Conservation (phyloP, 2,113 vertebrate genomes). For the Heptranchias perlo region DNA sequence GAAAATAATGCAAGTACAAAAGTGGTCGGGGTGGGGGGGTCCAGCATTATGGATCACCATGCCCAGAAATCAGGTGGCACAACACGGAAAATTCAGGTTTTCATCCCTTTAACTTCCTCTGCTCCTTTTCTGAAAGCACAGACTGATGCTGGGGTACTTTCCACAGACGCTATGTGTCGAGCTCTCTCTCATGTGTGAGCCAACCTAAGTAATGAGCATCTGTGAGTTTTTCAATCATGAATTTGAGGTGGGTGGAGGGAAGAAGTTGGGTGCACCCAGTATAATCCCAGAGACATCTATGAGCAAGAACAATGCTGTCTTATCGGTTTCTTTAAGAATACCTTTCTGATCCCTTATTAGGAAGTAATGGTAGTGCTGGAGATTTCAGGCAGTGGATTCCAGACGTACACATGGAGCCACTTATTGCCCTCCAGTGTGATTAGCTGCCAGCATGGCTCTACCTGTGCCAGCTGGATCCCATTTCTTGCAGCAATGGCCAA, state of each 20-base stretch:
- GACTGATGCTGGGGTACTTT: not conserved
- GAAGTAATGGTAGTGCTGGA: not conserved
- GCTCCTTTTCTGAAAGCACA: not conserved
- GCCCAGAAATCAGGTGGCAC: not conserved
- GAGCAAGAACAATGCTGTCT: not conserved
- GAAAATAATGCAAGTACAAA: not conserved
- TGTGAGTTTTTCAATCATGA: not conserved
- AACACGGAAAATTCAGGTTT: not conserved
- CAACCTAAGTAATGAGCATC: not conserved
- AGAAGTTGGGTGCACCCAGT: no score
- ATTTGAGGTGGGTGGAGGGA: not conserved
- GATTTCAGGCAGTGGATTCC: not conserved
- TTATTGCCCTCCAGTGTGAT: not conserved
- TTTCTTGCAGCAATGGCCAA: not conserved
- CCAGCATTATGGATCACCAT: not conserved
- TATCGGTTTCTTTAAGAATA: not conserved
- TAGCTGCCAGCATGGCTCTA: not conserved
- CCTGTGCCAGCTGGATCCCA: not conserved
- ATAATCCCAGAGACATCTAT: not conserved
- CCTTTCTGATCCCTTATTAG: not conserved
- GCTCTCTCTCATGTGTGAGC: not conserved
- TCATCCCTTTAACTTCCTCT: not conserved
- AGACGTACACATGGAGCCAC: not conserved
- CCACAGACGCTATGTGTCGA: not conserved
- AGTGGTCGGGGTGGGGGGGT: not conserved